Conservation (phyloP, 2,888 invertebrate species). For the Hoplodrina blanda region DNA sequence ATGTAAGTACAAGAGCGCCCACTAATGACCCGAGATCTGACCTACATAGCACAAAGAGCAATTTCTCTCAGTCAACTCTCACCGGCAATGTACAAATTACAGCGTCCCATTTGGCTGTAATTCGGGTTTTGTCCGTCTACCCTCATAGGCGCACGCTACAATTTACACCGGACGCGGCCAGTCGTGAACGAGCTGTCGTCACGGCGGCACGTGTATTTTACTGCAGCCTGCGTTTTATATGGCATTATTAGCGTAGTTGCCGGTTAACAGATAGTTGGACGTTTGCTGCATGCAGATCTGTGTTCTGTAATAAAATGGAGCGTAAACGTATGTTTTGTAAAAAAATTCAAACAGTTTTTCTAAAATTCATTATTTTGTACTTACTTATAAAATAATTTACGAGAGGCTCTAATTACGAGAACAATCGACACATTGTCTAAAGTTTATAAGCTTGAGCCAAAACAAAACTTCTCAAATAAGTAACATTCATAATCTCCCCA, state of each 20-base stretch:
- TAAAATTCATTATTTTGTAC: no score
- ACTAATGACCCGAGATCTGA: constrained; percentile 59
- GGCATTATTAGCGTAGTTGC: constrained; percentile 70
- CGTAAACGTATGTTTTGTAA: not conserved
- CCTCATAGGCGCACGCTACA: constrained; percentile 77
- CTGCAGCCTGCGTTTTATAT: constrained; percentile 83
- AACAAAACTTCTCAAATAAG: constrained; percentile 3
- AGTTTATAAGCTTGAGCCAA: not conserved
- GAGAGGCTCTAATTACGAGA: not conserved
- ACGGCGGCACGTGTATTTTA: constrained; percentile 82
- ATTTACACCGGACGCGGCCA: constrained; percentile 84
- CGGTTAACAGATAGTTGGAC: constrained; percentile 66
- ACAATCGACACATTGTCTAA: constrained; percentile 6
- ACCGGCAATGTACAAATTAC: constrained; percentile 80
- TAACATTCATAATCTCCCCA: constrained; percentile 12
- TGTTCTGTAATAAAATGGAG: constrained; percentile 28
- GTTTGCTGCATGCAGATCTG: constrained; percentile 49
- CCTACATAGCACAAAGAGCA: constrained; percentile 70
- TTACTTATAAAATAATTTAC: no score
- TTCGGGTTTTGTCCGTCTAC: constrained; percentile 81
- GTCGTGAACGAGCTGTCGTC: constrained; percentile 73
- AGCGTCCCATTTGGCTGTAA: constrained; percentile 80
- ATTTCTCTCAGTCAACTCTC: constrained; percentile 74
- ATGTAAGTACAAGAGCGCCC: constrained; percentile 29
- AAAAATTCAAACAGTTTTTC: not conserved